Percentiles rank a stretch among this genome's conserved stretches.
phyloP scores from a whole-genome alignment of 2,113 vertebrate genomes.

The Chloroceryle aenea region DNA sequence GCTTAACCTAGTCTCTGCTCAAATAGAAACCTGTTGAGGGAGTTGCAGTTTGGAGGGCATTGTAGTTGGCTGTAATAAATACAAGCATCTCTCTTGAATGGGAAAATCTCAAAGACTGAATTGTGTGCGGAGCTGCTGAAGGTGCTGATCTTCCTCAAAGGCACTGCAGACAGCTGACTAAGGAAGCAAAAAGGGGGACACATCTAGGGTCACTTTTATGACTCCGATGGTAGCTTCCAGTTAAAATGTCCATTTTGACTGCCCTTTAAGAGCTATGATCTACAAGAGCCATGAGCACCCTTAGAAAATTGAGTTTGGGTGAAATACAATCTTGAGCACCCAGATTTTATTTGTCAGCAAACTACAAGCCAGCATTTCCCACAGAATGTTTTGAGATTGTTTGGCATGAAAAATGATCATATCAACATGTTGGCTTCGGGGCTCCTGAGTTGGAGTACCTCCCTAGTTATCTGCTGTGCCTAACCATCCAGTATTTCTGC shows the following conservation, averaged over 20 bases:
- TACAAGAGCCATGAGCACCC: background rate
- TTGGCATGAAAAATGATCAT: background rate
- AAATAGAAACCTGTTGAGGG: background rate
- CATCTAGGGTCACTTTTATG: background rate
- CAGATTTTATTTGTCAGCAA: background rate
- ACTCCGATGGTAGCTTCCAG: background rate
- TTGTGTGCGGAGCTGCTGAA: background rate
- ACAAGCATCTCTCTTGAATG: background rate
- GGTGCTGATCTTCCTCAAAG: background rate
- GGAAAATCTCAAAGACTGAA: background rate
- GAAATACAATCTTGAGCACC: background rate
- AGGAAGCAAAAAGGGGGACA: background rate
- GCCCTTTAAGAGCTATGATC: background rate
- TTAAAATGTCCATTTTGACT: background rate
- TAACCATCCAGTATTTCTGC: background rate
- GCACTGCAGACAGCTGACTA: background rate
- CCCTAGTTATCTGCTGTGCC: background rate
- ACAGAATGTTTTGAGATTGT: background rate
- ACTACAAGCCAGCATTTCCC: background rate
- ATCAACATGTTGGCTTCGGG: background rate
- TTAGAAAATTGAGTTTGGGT: background rate
- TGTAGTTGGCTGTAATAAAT: background rate
- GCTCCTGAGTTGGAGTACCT: background rate
- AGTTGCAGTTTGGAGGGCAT: background rate
- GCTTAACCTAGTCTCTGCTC: constrained; percentile 18